A percentile compares a stretch with the other conserved stretches of the same genome.
Conservation (phyloP, 2,797 vertebrate species). For the Microtus obscurus region DNA sequence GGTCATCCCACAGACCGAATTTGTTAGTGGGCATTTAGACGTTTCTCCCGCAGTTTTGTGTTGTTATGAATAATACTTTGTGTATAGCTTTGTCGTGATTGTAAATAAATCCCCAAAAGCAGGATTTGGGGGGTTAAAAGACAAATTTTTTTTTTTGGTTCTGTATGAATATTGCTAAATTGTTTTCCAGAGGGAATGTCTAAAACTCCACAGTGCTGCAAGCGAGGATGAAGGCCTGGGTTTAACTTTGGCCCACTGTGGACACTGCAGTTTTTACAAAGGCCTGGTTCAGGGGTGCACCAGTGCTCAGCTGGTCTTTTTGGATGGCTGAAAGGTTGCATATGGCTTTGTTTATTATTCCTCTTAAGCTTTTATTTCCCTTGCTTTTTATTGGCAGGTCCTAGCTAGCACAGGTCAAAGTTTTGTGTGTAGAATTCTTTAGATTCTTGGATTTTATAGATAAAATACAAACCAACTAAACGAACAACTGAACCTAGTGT, state of each 20-base stretch:
- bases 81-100: constrained; percentile 32
- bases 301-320: constrained; percentile 36
- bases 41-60: background rate
- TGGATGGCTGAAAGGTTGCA: background rate
- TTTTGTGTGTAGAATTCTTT: constrained; percentile 60
- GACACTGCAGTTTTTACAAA: background rate
- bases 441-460: constrained; percentile 64
- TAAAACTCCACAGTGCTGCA: background rate
- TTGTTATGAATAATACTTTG: constrained; percentile 62
- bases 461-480: constrained; percentile 48
- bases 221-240: background rate
- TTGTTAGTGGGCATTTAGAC: constrained; percentile 54
- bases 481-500: constrained; percentile 23
- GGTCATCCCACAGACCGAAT: constrained; percentile 58
- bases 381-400: constrained; percentile 48
- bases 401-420: constrained; percentile 23
- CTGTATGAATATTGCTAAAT: constrained; percentile 10
- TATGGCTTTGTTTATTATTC: constrained; percentile 43
- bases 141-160: background rate
- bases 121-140: constrained; percentile 67
- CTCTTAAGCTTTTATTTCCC: constrained; percentile 42
- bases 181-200: constrained; percentile 22
- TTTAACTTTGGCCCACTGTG: background rate
- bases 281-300: background rate
- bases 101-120: constrained; percentile 56